Evolutionary conservation across 1,140 invertebrate genomes (phyloP), one percentile per base, ranked within the genome.

Genomic region (Bombus balteatus): DNA sequence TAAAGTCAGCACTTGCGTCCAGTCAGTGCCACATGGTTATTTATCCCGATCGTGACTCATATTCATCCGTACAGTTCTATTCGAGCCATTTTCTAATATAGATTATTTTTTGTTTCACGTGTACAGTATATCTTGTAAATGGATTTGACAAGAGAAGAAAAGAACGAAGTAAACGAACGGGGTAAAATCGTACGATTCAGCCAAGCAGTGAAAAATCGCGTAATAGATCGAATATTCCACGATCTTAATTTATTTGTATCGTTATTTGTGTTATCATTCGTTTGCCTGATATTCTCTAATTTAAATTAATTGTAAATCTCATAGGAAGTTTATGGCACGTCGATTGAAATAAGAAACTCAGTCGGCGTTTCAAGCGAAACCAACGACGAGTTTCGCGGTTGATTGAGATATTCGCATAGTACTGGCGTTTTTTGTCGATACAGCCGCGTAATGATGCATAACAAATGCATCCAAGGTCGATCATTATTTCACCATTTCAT

Each of bases 401-500:
- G 41, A 77, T 76, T 41, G 83, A 41, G 15, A 59, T 72, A 47
- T 59, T 83, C 43, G 37, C 62, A 32, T n/a, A n/a, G 15, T n/a
- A 65, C 5, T 32, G 62, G 37, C 22, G 12, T 28, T 85, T 78
- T 79, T 62, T 62, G 1, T 6, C 66, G 18, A 22, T 79, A 79
- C 82, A 47, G 68, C 68, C 57, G 13, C 37, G 32, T 78, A 87
- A 88, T 72, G 39, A 75, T 70, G 78, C 59, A 47, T 74, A 68
- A 43, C 78, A 85, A 88, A 88, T 37, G 53, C 32, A 76, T 22
- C 34, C 78, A 88, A 88, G 87, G 71, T 76, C 57, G 79, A 72
- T 83, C 70, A 77, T 87, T 85, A 85, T 59, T 75, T 80, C 41
- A 2, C 62, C 82, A 79, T 89, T 89, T 89, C 77, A 66, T 62